Percentiles rank a stretch among this genome's conserved stretches.
Conservation (phyloP, 2,113 vertebrate species). For the Kryptolebias marmoratus region DNA sequence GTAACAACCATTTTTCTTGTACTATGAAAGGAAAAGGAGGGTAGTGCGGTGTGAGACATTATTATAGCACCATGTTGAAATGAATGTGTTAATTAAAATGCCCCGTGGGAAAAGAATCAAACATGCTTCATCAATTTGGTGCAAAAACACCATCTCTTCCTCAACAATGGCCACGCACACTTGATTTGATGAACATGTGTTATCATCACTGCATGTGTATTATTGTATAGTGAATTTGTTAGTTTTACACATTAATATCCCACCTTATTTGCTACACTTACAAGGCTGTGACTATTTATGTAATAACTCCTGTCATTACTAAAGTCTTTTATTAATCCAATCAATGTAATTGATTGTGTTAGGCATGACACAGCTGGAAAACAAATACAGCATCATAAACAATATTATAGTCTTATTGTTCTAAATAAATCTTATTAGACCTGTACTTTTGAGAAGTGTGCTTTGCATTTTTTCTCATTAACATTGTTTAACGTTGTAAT, state of each 20-base stretch:
- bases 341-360: constrained; percentile 46
- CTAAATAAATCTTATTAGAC: constrained; percentile 18
- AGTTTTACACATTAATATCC: constrained; percentile 24
- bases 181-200: not conserved
- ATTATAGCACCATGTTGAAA: constrained; percentile 50
- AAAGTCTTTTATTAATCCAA: constrained; percentile 50
- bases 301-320: constrained; percentile 39
- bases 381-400: constrained; percentile 26
- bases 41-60: constrained; percentile 24
- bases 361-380: constrained; percentile 23
- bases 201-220: not conserved
- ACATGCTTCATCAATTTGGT: constrained; percentile 34
- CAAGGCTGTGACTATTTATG: constrained; percentile 47
- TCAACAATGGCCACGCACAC: constrained; percentile 16
- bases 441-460: not conserved
- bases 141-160: constrained; percentile 43
- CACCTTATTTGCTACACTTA: constrained; percentile 35
- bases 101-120: constrained; percentile 22
- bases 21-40: not conserved
- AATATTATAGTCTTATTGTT: constrained; percentile 3
- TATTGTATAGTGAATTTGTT: constrained; percentile 26
- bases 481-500: not conserved
- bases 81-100: constrained; percentile 68
- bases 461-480: not conserved
- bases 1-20: not conserved